Evolutionary conservation across 1,140 invertebrate genomes (phyloP).

Genomic region (Bacillus rossius): DNA sequence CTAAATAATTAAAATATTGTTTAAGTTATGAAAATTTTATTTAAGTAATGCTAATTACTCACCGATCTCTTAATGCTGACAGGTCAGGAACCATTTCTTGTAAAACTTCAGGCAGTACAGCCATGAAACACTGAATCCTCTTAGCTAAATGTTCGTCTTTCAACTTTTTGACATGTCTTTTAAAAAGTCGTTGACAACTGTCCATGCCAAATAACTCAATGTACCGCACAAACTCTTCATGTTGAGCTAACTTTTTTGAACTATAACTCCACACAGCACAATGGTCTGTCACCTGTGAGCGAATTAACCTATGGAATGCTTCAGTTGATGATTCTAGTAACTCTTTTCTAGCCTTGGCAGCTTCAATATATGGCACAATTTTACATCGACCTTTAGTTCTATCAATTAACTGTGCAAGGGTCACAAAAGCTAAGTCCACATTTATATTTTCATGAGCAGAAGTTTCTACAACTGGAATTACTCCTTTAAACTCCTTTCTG

Average conservation of each 20-base stretch:
- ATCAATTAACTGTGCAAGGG: slow-evolving; percentile 90
- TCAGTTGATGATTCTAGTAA: slow-evolving; percentile 83
- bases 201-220: slow-evolving; percentile 88
- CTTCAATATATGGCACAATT: slow-evolving; percentile 82
- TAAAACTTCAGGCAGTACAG: slow-evolving; percentile 71
- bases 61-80: slow-evolving; percentile 67
- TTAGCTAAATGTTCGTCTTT: slow-evolving; percentile 80
- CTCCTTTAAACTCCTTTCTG: slow-evolving; percentile 87
- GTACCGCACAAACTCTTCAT: slow-evolving; percentile 87
- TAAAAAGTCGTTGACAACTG: slow-evolving; percentile 72
- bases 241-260: slow-evolving; percentile 78
- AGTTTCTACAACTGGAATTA: slow-evolving; percentile 87
- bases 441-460: slow-evolving; percentile 97
- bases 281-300: slow-evolving; percentile 73
- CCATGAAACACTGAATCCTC: slow-evolving; percentile 75
- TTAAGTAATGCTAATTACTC: no score
- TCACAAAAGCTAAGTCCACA: slow-evolving; percentile 89
- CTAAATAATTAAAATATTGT: no score
- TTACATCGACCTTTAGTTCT: slow-evolving; percentile 56
- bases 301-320: slow-evolving; percentile 77
- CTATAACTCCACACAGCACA: slow-evolving; percentile 81
- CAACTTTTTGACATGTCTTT: slow-evolving; percentile 75
- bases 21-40: no score
- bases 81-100: slow-evolving; percentile 79
- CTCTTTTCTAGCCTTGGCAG: slow-evolving; percentile 79